A percentile compares a stretch with the other conserved stretches of the same genome.
These are phyloP conservation scores for Aix galericulata DNA, from an alignment of 2,113 vertebrate genomes.

Conservation along the genomic window DNA sequence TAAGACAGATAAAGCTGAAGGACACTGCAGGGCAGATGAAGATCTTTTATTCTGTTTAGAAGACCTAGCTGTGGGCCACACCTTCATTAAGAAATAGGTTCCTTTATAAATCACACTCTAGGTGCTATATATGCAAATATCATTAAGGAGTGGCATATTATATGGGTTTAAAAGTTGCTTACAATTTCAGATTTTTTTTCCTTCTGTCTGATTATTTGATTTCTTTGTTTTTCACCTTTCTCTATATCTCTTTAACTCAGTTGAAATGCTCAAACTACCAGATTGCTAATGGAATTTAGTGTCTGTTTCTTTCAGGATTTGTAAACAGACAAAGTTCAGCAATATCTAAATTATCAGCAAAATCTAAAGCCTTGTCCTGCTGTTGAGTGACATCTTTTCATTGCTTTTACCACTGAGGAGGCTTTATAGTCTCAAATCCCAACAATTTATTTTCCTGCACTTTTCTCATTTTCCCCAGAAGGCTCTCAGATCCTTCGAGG, in stretches of 20 bases:
- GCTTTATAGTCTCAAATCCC: constrained; percentile 14
- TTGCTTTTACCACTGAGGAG: constrained; percentile 17
- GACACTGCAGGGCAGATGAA: not conserved
- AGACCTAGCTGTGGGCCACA: not conserved
- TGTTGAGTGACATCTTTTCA: constrained; percentile 52
- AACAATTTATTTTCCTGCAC: constrained; percentile 19
- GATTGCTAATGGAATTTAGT: constrained; percentile 47
- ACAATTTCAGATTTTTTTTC: not conserved
- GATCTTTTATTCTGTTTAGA: not conserved
- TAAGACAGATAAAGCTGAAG: not conserved
- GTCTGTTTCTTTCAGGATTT: constrained; percentile 59
- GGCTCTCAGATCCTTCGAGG: not conserved
- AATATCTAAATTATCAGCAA: constrained; percentile 40
- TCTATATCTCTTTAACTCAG: not conserved
- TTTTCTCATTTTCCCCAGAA: constrained; percentile 25
- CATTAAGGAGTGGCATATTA: constrained; percentile 22
- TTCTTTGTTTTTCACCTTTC: rapidly evolving
- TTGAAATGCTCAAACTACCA: not conserved
- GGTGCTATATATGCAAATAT: constrained; percentile 18
- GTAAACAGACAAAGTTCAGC: constrained; percentile 64
- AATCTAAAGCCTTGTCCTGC: constrained; percentile 23
- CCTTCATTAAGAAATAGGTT: not conserved
- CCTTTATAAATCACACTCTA: not conserved
- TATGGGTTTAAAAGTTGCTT: not conserved
- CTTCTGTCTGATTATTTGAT: not conserved